Base-by-base conservation (phyloP, 2,113 vertebrate species). In the Sakesphorus luctuosus region DNA sequence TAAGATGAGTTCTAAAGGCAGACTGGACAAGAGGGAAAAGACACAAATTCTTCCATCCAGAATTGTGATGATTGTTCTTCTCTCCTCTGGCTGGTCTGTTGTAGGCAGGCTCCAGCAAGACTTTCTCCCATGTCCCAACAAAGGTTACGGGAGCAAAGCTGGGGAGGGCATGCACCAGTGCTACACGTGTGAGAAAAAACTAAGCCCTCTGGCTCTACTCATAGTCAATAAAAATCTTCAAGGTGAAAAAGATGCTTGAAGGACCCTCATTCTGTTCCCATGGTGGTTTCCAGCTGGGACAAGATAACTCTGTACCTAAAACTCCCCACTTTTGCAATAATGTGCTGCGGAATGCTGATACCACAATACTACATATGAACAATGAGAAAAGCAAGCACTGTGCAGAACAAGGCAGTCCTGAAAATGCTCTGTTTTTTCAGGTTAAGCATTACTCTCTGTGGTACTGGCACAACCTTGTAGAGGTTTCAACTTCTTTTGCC, bases 101-200 rank as follows among this genome's bases (percentile, higher is more conserved):
- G 43, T 17, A 84, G 71, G 47, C 24, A 75, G 28, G 38, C 13
- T 79, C 15, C 61, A 21, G 18, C 38, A 80, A 68, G 61, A 62
- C 68, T 66, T 86, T 38, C 43, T 65, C 31, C 43, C 66, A 4
- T 16, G 43, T 29, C 43, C 31, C 52, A 40, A 9, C 17, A 80
- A 84, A 67, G 35, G 31, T 33, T 47, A 8, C 2, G 3, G 68
- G 26, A 46, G 44, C n/a, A 73, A 46, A 14, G 25, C 20, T 31
- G 25, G n/a, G 35, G 20, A 61, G 35, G 29, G 33, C 38, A 67
- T 47, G n/a, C 46, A 55, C 44, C 35, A 43, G 46, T 38, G 25
- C 49, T 38, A 11, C 36, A 69, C 10, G 12, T 49, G 15, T 0
- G 0, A 31, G 49, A 50, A 0, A 3, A 73, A 88, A 62, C 36